Base-by-base conservation (phyloP, 2,888 invertebrate species). In the Apamea epomidion region DNA sequence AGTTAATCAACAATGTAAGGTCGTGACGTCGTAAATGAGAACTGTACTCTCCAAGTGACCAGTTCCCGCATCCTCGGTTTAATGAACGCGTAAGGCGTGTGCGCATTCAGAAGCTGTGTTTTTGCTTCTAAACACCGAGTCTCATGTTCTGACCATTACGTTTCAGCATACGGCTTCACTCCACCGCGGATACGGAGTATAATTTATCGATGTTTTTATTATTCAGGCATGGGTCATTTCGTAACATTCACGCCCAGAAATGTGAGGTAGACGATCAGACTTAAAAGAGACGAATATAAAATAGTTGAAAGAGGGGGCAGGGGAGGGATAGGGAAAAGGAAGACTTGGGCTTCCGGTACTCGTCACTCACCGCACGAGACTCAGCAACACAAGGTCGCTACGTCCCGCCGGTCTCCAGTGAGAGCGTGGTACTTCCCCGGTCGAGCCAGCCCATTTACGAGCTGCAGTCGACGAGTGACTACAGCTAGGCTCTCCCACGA, bases 131-230 rank as follows among this genome's bases (percentile, higher is more conserved):
- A 37, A 37, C 37, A 58, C 18, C 7, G 25, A 74, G 21, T 48
- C 12, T 76, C 29, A 45, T 76, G 18, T 62, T 37, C 4, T 37
- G 48, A 70, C 29, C 5, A 62, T 3, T 2, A 2, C 45, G 62
- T 62, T 32, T 32, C 51, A 70, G 42, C 79, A 62, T 42, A 70
- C 70, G 62, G 62, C 29, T 79, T 70, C 42, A 79, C 25, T 79
- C 3, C 3, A 37, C 60, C 16, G 51, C 18, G 29, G 51, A 51
- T 51, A 60, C 78, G 2, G 0, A 60, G 68, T 67, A 48, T 29
- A 25, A 5, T 18, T 18, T 29, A 64, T 42, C 0, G 45, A 58
- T 78, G 58, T 78, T 79, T 21, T 29, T 1, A 68, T 51, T 51
- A 48, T 51, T 70, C 8, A 18, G 29, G 18, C 5, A 18, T 10